Percentiles rank a stretch among this genome's conserved stretches.
These are phyloP conservation scores for Ptyas mucosa DNA, from an alignment of 2,113 vertebrate species.

Conservation along the genomic window DNA sequence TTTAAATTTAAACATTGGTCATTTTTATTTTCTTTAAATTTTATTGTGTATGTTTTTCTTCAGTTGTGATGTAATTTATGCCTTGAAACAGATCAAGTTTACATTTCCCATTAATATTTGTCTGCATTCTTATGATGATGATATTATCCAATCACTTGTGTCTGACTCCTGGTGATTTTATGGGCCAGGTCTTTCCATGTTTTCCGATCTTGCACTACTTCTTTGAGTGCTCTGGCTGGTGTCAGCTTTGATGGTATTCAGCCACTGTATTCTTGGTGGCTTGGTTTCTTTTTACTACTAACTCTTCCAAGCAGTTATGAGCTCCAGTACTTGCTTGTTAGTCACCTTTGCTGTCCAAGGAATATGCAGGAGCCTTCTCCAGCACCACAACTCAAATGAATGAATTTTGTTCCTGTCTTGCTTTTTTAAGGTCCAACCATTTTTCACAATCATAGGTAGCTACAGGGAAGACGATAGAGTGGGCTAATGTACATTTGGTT, in stretches of 20 bases:
- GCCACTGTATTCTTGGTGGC: not conserved
- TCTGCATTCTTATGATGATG: not conserved
- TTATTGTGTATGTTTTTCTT: not conserved
- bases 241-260: not conserved
- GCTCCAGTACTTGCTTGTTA: not conserved
- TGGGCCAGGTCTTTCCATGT: not conserved
- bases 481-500: not conserved
- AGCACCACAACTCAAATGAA: not conserved
- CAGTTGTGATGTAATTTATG: not conserved
- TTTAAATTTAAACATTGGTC: not conserved
- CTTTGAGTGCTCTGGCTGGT: not conserved
- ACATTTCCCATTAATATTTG: not conserved
- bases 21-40: not conserved
- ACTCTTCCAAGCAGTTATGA: not conserved
- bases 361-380: not conserved
- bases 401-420: not conserved
- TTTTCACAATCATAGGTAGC: not conserved
- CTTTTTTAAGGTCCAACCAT: not conserved
- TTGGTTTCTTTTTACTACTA: not conserved
- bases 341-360: not conserved
- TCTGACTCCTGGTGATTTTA: not conserved
- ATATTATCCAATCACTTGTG: not conserved
- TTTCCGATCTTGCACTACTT: not conserved
- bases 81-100: not conserved
- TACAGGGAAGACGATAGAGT: not conserved